These are phyloP conservation scores for Prochilodus magdalenae DNA, from an alignment of 2,113 vertebrate species.

Conservation along the genomic window DNA sequence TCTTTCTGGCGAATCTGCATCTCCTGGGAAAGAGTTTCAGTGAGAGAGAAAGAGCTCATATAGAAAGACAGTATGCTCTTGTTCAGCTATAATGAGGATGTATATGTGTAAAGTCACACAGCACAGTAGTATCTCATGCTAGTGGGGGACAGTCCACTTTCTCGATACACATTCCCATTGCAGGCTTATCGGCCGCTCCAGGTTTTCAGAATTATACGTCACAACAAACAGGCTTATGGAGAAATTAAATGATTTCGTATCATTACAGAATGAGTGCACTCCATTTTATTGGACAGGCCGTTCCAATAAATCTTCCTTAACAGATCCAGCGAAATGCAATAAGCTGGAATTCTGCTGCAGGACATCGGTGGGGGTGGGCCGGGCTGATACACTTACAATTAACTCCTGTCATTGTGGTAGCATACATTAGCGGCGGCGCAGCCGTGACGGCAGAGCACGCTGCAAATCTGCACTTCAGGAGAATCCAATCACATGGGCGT, in stretches of 20 bases:
- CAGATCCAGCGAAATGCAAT: not conserved
- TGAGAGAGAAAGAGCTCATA: no score
- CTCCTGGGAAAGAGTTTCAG: no score
- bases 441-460: constrained; percentile 26
- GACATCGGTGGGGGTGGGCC: constrained; percentile 34
- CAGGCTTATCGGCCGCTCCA: not conserved
- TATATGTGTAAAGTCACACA: no score
- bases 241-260: not conserved
- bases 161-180: not conserved
- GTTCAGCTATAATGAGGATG: no score
- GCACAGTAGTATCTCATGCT: no score
- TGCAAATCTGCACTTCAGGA: constrained; percentile 49
- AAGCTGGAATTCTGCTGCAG: constrained; percentile 26
- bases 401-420: constrained; percentile 40
- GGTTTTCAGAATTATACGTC: constrained; percentile 4
- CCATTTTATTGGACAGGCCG: not conserved
- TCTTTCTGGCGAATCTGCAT: no score
- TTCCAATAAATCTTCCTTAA: constrained; percentile 3
- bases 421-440: constrained; percentile 36
- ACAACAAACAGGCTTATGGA: not conserved
- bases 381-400: constrained; percentile 30
- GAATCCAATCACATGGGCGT: constrained; percentile 57
- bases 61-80: no score
- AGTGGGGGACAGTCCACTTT: not conserved
- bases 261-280: constrained; percentile 14